phyloP scores from a whole-genome alignment of 2,888 invertebrate genomes.

The Diaprepes abbreviatus region DNA sequence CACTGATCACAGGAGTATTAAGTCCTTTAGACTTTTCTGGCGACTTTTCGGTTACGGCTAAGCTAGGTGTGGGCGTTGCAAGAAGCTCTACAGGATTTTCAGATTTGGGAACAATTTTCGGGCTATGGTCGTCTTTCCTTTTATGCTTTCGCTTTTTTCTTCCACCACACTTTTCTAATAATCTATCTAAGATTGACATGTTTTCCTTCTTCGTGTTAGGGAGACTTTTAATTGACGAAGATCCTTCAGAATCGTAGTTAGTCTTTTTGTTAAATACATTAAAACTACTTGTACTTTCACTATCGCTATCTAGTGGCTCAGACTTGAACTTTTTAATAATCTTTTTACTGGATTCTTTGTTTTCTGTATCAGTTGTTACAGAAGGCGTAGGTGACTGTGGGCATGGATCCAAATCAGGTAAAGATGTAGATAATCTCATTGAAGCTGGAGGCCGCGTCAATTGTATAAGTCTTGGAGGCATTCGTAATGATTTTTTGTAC shows the following conservation, averaged over 20 bases:
- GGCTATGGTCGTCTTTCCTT: slow-evolving; percentile 71
- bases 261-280: slow-evolving; percentile 69
- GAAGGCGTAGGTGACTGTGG: slow-evolving; percentile 80
- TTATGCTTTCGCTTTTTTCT: slow-evolving; percentile 70
- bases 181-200: slow-evolving; percentile 75
- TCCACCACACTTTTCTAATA: slow-evolving; percentile 77
- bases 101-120: slow-evolving; percentile 73
- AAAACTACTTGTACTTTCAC: slow-evolving; percentile 78
- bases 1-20: slow-evolving; percentile 65
- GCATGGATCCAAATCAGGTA: slow-evolving; percentile 83
- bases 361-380: slow-evolving; percentile 72
- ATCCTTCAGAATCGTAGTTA: slow-evolving; percentile 78
- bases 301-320: slow-evolving; percentile 72
- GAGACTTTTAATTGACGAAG: slow-evolving; percentile 76
- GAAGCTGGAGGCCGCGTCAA: slow-evolving; percentile 81
- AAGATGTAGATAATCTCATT: slow-evolving; percentile 79
- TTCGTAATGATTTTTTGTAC: slow-evolving; percentile 85
- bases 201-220: slow-evolving; percentile 65
- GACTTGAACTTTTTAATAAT: slow-evolving; percentile 61
- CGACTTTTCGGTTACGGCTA: slow-evolving; percentile 69
- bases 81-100: slow-evolving; percentile 72
- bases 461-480: slow-evolving; percentile 85
- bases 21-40: slow-evolving; percentile 60
- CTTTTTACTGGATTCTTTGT: slow-evolving; percentile 48
- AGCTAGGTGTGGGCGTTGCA: slow-evolving; percentile 73